Base-by-base conservation (phyloP, 2,888 invertebrate genomes). In the Thereva unica region DNA sequence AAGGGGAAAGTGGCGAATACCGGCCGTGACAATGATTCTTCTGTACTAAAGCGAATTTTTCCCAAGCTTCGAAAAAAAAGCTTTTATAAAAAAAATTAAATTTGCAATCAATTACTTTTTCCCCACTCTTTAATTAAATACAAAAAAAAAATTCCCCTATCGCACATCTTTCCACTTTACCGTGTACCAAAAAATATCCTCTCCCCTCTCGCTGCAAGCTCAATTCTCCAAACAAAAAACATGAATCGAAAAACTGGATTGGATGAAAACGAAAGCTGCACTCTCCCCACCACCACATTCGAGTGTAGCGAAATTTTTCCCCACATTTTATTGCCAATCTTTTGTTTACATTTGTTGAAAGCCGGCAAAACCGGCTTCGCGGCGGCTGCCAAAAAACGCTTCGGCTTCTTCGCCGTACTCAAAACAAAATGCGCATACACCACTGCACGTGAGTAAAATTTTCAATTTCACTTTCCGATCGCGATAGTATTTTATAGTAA, bases 191-290 rank as follows among this genome's bases (percentile, higher is more conserved):
- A 23, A 23, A 23, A 23, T 23, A 23, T 23, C 23, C 23, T 23
- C 23, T 23, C 23, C 23, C 23, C 23, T 23, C 23, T 23, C 23
- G 23, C 23, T 23, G 23, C 23, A 23, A 2, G 23, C n/a, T n/a
- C n/a, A n/a, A 23, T 23, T 23, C 2, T 2, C 23, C 23, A 23
- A 23, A n/a, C n/a, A n/a, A n/a, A n/a, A n/a, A 23, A 49, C 61
- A 49, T 61, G 61, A 61, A 61, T 50, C 50, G 47, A 55, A 75
- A 76, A 76, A 65, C 47, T 75, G 74, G 23, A 72, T 71, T 72
- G 72, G 74, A 85, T 85, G 86, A 86, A 87, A 87, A 85, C 85
- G 86, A 87, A 87, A 87, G 86, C 86, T 85, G 85, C 65, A 55
- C 55, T 37, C 44, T 40, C 45, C 23, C 23, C 23, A 23, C 23